A percentile compares a stretch with the other conserved stretches of the same genome.
These are phyloP conservation scores for Coelopa frigida DNA, from an alignment of 1,140 invertebrate species.

Conservation along the genomic window DNA sequence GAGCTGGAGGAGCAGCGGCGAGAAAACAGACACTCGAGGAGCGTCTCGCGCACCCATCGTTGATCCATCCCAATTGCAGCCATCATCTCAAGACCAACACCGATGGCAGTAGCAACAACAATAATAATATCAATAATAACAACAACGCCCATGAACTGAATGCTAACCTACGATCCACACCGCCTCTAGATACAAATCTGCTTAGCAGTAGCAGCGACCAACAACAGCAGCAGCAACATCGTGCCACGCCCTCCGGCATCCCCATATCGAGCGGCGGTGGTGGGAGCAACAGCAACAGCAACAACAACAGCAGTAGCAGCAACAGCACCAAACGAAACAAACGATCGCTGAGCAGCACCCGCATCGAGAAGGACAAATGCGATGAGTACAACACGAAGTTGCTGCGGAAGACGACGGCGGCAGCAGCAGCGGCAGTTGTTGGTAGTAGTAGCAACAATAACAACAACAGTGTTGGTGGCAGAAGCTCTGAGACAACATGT, in stretches of 20 bases:
- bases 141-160: constrained; percentile 9
- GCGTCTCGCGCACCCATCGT: constrained; percentile 4
- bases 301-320: constrained; percentile 26
- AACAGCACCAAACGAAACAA: constrained; percentile 32
- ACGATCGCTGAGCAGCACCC: constrained; percentile 39
- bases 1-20: neutral
- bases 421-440: constrained; percentile 12
- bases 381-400: constrained; percentile 42
- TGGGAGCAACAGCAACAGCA: constrained; percentile 20
- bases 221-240: constrained; percentile 1
- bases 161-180: constrained; percentile 14
- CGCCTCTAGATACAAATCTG: constrained; percentile 38
- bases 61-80: neutral
- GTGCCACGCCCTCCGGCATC: neutral
- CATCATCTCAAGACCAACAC: constrained; percentile 7
- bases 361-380: constrained; percentile 40
- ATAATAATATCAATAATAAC: constrained; percentile 10
- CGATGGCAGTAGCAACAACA: constrained; percentile 1
- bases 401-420: constrained; percentile 28
- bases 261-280: constrained; percentile 14
- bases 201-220: constrained; percentile 20
- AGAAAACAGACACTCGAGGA: constrained; percentile 4
- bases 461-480: constrained; percentile 14
- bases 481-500: neutral
- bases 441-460: constrained; percentile 9